Conservation (phyloP, 2,797 vertebrate genomes). For the Trichosurus vulpecula region DNA sequence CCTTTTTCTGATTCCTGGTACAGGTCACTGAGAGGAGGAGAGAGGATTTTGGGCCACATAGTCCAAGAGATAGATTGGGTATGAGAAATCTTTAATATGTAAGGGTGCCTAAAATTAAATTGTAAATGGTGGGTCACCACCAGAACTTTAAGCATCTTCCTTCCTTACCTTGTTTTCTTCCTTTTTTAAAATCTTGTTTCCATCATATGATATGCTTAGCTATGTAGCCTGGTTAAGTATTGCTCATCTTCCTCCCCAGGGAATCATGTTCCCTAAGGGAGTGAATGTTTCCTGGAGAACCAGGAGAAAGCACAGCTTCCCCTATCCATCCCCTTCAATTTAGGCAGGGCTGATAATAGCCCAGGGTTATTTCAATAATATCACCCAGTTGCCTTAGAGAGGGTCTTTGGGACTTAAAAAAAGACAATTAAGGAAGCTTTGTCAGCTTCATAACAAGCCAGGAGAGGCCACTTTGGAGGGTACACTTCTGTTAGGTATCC, state of each 20-base stretch:
- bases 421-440: neutral
- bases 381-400: neutral
- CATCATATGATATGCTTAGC: neutral
- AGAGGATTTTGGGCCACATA: neutral
- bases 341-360: neutral
- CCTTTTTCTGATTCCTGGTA: neutral
- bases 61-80: neutral
- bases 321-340: neutral
- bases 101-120: neutral
- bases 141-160: neutral
- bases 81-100: constrained; percentile 39
- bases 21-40: neutral
- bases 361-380: neutral
- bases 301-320: neutral
- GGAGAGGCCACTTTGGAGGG: neutral
- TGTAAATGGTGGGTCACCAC: neutral
- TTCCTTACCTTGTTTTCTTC: neutral
- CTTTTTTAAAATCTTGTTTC: neutral
- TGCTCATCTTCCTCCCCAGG: neutral
- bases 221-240: neutral
- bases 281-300: neutral
- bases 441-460: neutral
- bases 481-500: neutral
- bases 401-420: neutral
- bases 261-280: neutral